Conservation (phyloP, 2,113 vertebrate genomes). For the Penelope pileata region DNA sequence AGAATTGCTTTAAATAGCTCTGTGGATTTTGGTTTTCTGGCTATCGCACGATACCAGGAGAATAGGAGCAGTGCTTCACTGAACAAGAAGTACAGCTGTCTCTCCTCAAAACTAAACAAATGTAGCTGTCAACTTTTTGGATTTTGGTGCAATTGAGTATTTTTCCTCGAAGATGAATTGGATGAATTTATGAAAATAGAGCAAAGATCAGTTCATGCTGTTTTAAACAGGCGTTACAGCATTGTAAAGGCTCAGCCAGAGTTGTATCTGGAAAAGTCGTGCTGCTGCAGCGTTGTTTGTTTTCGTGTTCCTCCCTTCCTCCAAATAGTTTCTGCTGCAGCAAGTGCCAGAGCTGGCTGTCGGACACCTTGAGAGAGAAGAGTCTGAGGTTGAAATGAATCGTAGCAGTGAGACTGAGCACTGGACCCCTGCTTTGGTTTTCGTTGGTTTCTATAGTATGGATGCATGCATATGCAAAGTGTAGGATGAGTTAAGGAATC, state of each 20-base stretch:
- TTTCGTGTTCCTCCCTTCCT: background rate
- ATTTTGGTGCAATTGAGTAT: background rate
- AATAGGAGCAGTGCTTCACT: background rate
- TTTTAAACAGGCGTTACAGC: background rate
- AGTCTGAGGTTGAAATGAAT: background rate
- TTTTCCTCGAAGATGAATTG: background rate
- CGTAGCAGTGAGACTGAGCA: background rate
- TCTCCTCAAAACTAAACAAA: slow-evolving; percentile 24
- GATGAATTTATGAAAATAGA: background rate
- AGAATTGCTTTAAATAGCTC: background rate
- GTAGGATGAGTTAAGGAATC: background rate
- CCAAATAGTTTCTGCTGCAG: background rate
- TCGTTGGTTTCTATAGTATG: background rate
- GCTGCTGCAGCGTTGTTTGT: background rate
- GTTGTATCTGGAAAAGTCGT: background rate
- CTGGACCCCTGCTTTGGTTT: background rate
- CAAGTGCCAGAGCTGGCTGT: background rate
- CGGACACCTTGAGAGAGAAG: background rate
- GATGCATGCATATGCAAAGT: background rate
- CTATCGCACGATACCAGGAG: background rate
- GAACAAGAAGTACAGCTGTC: background rate
- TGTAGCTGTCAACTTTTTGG: background rate
- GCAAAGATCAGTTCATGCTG: background rate
- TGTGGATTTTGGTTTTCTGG: background rate
- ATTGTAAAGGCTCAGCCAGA: background rate